Evolutionary conservation across 2,797 vertebrate species (phyloP).

Genomic region (Clarias platycephalus): DNA sequence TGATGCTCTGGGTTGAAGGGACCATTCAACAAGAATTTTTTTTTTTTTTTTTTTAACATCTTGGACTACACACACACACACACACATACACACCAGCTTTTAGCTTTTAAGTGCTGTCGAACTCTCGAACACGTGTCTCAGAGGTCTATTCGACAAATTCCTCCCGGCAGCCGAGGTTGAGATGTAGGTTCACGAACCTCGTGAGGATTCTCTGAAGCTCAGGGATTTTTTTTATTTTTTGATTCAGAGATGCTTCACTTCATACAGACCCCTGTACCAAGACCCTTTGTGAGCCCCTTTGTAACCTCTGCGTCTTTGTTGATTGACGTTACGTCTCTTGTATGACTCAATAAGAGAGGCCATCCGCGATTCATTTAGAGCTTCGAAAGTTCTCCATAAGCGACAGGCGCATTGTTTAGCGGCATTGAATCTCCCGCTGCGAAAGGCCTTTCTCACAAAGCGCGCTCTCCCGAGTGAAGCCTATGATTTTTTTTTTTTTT

Average conservation of each 20-base stretch:
- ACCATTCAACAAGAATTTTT: not conserved
- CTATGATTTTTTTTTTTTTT: not conserved
- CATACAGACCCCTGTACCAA: slow-evolving; percentile 1
- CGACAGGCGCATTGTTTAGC: not conserved
- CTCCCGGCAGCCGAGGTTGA: not conserved
- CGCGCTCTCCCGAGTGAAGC: slow-evolving; percentile 10
- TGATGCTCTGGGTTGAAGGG: not conserved
- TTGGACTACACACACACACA: not conserved
- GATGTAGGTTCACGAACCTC: not conserved
- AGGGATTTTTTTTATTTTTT: slow-evolving; percentile 68
- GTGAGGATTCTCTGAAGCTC: slow-evolving; percentile 68
- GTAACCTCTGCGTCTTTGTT: not conserved
- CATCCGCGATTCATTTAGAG: not conserved
- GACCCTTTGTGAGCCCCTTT: not conserved
- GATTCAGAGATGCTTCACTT: slow-evolving; percentile 21
- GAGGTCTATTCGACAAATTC: slow-evolving; percentile 1
- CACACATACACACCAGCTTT: not conserved
- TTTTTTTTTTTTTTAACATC: not conserved
- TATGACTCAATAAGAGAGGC: slow-evolving; percentile 2
- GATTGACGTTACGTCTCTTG: not conserved
- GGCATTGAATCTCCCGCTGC: not conserved
- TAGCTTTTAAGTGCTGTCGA: not conserved
- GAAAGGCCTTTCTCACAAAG: slow-evolving; percentile 11
- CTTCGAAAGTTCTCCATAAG: not conserved
- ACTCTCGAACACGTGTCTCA: not conserved